Evolutionary conservation across 2,797 vertebrate species (phyloP), one percentile per base, ranked within the genome.

Genomic region (Toxotes lorentzi): DNA sequence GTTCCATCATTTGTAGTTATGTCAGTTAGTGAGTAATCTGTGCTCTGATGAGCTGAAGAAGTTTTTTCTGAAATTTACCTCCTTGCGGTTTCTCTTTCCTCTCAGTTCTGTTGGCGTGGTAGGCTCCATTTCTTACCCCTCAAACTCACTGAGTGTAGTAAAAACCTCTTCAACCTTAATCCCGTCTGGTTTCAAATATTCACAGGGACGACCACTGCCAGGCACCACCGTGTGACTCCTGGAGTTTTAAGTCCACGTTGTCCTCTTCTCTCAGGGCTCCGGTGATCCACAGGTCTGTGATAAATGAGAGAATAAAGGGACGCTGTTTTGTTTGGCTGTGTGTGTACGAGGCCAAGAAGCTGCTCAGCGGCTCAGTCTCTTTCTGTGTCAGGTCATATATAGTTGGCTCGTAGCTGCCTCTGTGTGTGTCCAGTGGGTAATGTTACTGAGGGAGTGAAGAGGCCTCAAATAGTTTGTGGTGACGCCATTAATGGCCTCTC

Each of bases 361-460:
- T 70, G 54, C 76, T 87, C 71, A 47, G 73, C 79, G 65, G 68
- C 61, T 60, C 54, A 48, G 63, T 5, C 48, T 57, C 77, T 81
- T 84, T 87, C 67, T 79, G 68, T 87, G 82, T 81, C 34, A 50
- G 82, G 76, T 78, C 73, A 68, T 59, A 35, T 71, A 72, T 76
- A 74, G 60, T 48, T 83, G 56, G 64, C 32, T 74, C 3, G 4
- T 64, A 65, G 62, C 47, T 48, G 41, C 50, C 21, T 56, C 48
- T 73, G 54, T 30, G 23, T 53, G 61, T 72, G 58, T 75, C 30
- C 41, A 53, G 13, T 79, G 66, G 54, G 21, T 76, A 63, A 61
- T 70, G 60, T 74, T 70, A 78, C 74, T 7, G 34, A 66, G 9
- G 51, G 62, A 78, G 34, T 32, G 14, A 82, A 40, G 50, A 74